Percentiles rank a stretch among this genome's conserved stretches.
phyloP scores from a whole-genome alignment of 2,888 invertebrate species.

The Brenthis ino region DNA sequence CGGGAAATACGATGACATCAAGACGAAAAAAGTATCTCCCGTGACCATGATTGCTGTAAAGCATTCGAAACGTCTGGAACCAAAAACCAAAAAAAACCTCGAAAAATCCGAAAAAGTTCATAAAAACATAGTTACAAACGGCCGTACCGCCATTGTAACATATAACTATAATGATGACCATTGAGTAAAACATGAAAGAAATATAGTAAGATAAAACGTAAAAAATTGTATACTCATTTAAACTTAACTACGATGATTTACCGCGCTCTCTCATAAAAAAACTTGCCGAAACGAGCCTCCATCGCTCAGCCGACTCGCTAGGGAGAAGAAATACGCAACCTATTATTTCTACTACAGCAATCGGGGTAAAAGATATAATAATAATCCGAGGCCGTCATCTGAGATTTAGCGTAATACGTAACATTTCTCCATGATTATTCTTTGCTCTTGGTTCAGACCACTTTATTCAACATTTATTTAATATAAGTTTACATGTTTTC shows the following conservation, averaged over 20 bases:
- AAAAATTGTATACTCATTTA: conserved; percentile 29
- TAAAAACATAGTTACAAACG: too few species aligned
- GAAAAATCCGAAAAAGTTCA: neutral
- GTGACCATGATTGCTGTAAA: too few species aligned
- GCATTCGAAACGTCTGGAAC: too few species aligned
- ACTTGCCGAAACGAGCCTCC: conserved; percentile 43
- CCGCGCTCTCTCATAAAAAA: conserved; percentile 37
- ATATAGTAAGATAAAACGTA: conserved; percentile 15
- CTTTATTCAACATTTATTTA: conserved; percentile 32
- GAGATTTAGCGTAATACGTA: conserved; percentile 53
- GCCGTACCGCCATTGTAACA: too few species aligned
- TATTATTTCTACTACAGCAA: conserved; percentile 63
- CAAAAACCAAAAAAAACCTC: neutral
- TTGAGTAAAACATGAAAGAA: conserved; percentile 4
- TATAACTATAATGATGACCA: neutral
- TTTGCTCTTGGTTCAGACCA: conserved; percentile 26
- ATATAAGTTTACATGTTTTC: conserved; percentile 26
- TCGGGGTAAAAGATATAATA: conserved; percentile 61
- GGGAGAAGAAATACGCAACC: conserved; percentile 55
- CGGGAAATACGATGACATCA: too few species aligned
- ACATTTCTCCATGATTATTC: conserved; percentile 42
- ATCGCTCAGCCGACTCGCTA: conserved; percentile 53
- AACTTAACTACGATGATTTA: conserved; percentile 33
- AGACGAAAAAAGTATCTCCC: too few species aligned
- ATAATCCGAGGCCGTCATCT: conserved; percentile 49